Evolutionary conservation across 2,113 vertebrate genomes (phyloP), one percentile per base, ranked within the genome.

Genomic region (Misgurnus mizolepis): DNA sequence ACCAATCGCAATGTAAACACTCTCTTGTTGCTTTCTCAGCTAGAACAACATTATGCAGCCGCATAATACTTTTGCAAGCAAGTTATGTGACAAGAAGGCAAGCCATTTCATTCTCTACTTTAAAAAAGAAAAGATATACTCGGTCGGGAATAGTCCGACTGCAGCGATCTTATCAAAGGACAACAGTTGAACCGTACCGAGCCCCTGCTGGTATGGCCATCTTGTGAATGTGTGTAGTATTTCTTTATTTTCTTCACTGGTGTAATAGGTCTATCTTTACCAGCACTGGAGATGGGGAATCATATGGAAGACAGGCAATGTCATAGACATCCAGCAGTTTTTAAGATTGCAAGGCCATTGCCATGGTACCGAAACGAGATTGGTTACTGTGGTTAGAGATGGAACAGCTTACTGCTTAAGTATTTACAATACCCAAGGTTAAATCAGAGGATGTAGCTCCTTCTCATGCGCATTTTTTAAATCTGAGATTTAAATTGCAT

Each of bases 341-440:
- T 79, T 73, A 64, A 68, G 71, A 81, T 81, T 81, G 79, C 65
- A 75, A 14, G 60, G 58, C 50, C 55, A 78, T 34, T 84, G 62
- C 50, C 43, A 73, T 67, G 27, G 40, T 75, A 49, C 72, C 22
- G 83, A 45, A 68, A 77, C 61, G 79, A 79, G 58, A 74, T 62
- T 74, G 75, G 68, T 68, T 81, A 84, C 61, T 67, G 72, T 67
- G 64, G 18, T 78, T 78, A 55, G 62, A 58, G 67, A 67, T 81
- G 39, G 62, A 84, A 81, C 22, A 62, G 75, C 34, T 67, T 17
- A 40, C 58, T 56, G 53, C 74, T 67, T 78, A 77, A 78, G 56
- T 81, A 56, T 81, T 84, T 69, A 67, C 41, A 61, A 62, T 78
- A 62, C 56, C 53, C 17, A 72, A 50, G n/a, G 67, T 67, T 7